Evolutionary conservation across 2,888 invertebrate genomes (phyloP).

Genomic region (Cactoblastis cactorum): DNA sequence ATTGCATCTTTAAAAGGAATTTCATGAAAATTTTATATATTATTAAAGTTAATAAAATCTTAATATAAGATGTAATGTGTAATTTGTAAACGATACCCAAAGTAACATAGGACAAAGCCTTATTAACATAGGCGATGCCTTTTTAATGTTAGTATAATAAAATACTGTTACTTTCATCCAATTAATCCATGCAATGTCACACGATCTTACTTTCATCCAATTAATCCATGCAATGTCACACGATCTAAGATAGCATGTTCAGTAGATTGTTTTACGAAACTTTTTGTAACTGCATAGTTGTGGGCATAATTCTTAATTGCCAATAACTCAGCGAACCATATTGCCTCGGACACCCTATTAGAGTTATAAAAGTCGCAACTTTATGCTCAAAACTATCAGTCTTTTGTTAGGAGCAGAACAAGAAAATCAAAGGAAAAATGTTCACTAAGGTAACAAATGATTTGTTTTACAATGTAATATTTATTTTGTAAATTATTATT

Average conservation of each 20-base stretch:
- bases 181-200: conserved; percentile 14
- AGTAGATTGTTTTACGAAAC: conserved; percentile 25
- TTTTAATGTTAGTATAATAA: no score
- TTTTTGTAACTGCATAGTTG: conserved; percentile 24
- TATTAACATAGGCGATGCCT: no score
- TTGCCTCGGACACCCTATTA: conserved; percentile 31
- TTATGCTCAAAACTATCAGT: conserved; percentile 32
- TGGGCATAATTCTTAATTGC: conserved; percentile 20
- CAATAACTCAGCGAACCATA: conserved; percentile 26
- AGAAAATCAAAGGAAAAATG: conserved; percentile 30
- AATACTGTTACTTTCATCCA: not conserved
- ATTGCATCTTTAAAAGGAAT: no score
- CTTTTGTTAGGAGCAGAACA: conserved; percentile 24
- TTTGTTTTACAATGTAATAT: not conserved
- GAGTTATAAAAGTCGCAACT: conserved; percentile 39
- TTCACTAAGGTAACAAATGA: conserved; percentile 36
- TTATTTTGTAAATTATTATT: not conserved
- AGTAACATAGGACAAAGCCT: no score
- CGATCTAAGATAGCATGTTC: conserved; percentile 16
- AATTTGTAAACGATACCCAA: no score
- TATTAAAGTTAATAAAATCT: no score
- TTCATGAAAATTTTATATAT: no score
- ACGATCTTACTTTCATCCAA: conserved; percentile 5
- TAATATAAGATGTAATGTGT: no score
- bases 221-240: conserved; percentile 13